These are phyloP conservation scores for Gymnodraco acuticeps DNA, from an alignment of 2,797 vertebrate genomes.

Conservation along the genomic window DNA sequence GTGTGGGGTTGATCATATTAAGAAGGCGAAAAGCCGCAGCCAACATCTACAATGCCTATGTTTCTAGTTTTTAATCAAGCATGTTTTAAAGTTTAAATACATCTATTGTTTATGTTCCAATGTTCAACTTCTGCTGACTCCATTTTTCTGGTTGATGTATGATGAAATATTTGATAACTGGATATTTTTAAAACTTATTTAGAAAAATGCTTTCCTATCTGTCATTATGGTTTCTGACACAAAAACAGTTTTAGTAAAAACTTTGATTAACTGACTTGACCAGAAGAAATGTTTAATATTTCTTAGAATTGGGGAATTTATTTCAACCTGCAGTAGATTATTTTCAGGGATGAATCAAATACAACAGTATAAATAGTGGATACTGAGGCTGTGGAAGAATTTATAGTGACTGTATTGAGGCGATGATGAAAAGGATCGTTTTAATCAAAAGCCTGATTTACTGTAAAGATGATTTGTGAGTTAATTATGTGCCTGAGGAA, in stretches of 20 bases:
- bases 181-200: not conserved
- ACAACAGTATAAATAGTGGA: not conserved
- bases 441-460: conserved; percentile 27
- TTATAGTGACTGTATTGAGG: conserved; percentile 1
- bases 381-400: conserved; percentile 1
- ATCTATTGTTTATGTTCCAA: not conserved
- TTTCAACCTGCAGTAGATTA: not conserved
- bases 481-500: conserved; percentile 52
- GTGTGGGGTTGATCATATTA: conserved; percentile 44
- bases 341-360: not conserved
- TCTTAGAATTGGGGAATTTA: conserved; percentile 10
- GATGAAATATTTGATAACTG: not conserved
- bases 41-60: not conserved
- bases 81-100: conserved; percentile 32
- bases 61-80: conserved; percentile 5
- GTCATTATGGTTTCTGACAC: conserved; percentile 4
- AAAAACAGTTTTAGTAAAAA: not conserved
- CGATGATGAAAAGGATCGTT: not conserved
- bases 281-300: conserved; percentile 2
- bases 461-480: conserved; percentile 18
- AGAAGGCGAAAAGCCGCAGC: conserved; percentile 6
- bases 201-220: not conserved
- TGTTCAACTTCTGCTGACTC: not conserved
- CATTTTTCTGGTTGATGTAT: conserved; percentile 6
- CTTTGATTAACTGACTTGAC: not conserved